Evolutionary conservation across 2,113 vertebrate genomes (phyloP), one percentile per base, ranked within the genome.

Genomic region (Todiramphus saurophagus): DNA sequence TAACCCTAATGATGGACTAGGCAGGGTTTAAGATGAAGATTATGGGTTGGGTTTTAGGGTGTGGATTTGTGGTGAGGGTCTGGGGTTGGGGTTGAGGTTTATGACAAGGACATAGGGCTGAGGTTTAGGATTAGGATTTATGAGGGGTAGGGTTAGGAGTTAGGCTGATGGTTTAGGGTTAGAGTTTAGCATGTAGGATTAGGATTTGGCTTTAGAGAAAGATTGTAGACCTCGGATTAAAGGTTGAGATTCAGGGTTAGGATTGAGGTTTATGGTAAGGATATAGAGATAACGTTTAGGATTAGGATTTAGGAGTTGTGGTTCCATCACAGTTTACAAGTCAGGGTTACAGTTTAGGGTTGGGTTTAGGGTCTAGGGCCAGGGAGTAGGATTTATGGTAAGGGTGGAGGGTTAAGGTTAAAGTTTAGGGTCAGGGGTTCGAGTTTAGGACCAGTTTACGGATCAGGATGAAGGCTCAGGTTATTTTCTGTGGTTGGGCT

Each of bases 1-100:
- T 19, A 10, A 63, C 20, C 17, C 33, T 9, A 1, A 6, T 2
- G 39, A 30, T 2, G 2, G 72, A 13, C 5, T 2, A 3, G 15
- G 5, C 23, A 2, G 28, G 44, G n/a, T 7, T 56, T 31, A 31
- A 56, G 25, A 27, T 15, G 25, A 27, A 27, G 25, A 53, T 53
- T 53, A 53, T 58, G 56, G 56, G 55, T 58, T 58, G 30, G 28
- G 55, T 8, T 33, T 28, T 55, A 55, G 53, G 28, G 53, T 16
- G 16, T 20, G 56, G 56, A 19, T 35, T 35, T n/a, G 35, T 35
- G 58, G 58, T 15, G 14, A 24, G 56, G 55, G 55, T 31, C 28
- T 31, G 30, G 55, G 56, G 56, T 60, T 60, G 35, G 55, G 56
- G 56, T 60, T 60, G 35, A 16, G 58, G n/a, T 60, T 60, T 67